Base-by-base conservation (phyloP, 1,140 invertebrate species). In the Dendroctonus valens region DNA sequence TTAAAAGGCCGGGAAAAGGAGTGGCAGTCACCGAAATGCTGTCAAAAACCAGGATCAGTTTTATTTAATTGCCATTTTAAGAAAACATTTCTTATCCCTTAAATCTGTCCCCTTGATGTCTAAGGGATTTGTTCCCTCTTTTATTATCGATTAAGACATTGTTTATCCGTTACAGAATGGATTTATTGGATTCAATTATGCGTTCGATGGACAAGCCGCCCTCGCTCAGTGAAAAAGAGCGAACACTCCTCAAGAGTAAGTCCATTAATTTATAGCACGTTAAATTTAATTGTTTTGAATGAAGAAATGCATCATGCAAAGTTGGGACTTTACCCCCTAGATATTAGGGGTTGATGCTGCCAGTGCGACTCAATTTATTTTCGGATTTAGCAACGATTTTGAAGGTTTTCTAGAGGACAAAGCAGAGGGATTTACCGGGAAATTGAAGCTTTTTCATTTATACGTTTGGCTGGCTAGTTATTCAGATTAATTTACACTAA, bases 181-280 rank as follows among this genome's bases (percentile, higher is more conserved):
- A 90, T 84, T 79, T 90, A 40, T 74, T 90, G 46, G 87, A 85
- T 38, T 89, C 87, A 8, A 90, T 90, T 67, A 81, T 90, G 59
- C 87, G 84, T 77, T 87, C 87, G 3, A 90, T 90, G 88, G 87
- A 89, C 69, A 89, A 87, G 75, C 88, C 88, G 44, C 88, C 88
- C 38, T 78, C 83, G n/a, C 76, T 86, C 4, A 88, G 82, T 71
- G 84, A 87, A 67, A 84, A 86, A 55, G 86, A 90, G 76, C 87
- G 86, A 70, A 80, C 81, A 65, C 73, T 85, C 11, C 82, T 86
- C 44, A 88, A 88, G 81, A 89, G 85, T 85, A 73, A 81, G 79
- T 80, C 62, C 39, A 58, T 39, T 55, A 57, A 14, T 58, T 54
- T 49, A 6, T 0, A 44, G 6, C 15, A 15, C 12, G 11, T 59